phyloP scores from a whole-genome alignment of 2,888 invertebrate genomes.

The Ectemnius cavifrons region DNA sequence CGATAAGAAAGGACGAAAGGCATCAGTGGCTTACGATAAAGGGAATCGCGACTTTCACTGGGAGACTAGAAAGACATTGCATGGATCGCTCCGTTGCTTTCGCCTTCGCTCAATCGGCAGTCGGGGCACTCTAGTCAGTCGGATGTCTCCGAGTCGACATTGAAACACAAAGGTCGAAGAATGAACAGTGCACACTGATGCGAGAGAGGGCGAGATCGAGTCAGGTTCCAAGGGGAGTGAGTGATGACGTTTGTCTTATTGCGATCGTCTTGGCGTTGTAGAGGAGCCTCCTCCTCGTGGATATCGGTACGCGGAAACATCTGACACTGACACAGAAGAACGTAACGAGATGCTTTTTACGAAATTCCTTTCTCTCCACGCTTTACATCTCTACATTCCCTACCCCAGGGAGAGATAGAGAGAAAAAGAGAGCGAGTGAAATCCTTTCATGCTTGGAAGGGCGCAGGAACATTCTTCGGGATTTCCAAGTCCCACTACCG shows the following conservation, averaged over 20 bases:
- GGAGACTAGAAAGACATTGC: no score
- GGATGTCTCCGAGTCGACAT: slow-evolving; percentile 1
- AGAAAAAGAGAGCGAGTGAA: slow-evolving; percentile 12
- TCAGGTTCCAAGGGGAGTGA: not conserved
- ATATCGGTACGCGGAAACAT: slow-evolving; percentile 46
- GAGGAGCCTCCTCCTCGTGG: slow-evolving; percentile 34
- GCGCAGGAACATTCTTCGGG: slow-evolving; percentile 9
- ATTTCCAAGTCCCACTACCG: slow-evolving; percentile 13
- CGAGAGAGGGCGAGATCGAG: slow-evolving; percentile 4
- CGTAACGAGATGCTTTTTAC: slow-evolving; percentile 34
- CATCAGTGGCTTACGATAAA: no score
- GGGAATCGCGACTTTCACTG: no score
- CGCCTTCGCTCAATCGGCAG: no score
- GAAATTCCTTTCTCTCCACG: slow-evolving; percentile 20
- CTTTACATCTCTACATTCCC: slow-evolving; percentile 3
- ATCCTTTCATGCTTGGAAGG: slow-evolving; percentile 16
- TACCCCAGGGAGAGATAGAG: not conserved
- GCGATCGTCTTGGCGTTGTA: slow-evolving; percentile 34
- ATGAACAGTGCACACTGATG: slow-evolving; percentile 5
- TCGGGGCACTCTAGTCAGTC: no score
- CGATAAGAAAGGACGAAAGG: no score
- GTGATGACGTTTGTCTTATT: slow-evolving; percentile 22
- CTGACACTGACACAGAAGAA: slow-evolving; percentile 28
- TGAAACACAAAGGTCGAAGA: slow-evolving; percentile 21
- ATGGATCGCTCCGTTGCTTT: no score